Evolutionary conservation across 2,797 vertebrate species (phyloP), one percentile per base, ranked within the genome.

Genomic region (Lemur catta): DNA sequence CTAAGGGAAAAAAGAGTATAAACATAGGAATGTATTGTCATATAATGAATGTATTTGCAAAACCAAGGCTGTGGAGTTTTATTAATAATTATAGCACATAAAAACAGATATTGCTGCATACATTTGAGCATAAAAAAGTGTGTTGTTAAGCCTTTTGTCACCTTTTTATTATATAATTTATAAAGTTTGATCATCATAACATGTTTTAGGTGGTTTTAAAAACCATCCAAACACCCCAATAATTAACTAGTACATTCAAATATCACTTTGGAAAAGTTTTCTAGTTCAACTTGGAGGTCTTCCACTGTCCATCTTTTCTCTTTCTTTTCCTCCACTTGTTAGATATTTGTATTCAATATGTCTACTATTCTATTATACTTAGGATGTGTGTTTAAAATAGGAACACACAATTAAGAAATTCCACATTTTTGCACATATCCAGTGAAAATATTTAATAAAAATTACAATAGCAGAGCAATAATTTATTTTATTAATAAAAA

Each of bases 21-120:
- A 97, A 88, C 67, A 65, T 4, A 96, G 86, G 93, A 97, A 96
- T 95, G 91, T 93, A 55, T 89, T 87, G 86, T 95, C 92, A 75
- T 87, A 71, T 84, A 80, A 26, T 15, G 48, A 94, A 71, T 46
- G 55, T 57, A 50, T 94, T 78, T 46, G 72, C 76, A 81, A 96
- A 96, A 75, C 50, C 59, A 65, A 87, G 86, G 24, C 84, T 90
- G 24, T 46, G 67, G 61, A 69, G 84, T 76, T 95, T 91, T 94
- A 59, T 59, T 59, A 59, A 57, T 57, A 80, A 93, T 63, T 74
- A 10, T 22, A 67, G 57, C 69, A 86, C 85, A 94, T 82, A 63
- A 80, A 93, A 84, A 48, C 15, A 85, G 92, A 79, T 28, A 76
- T 65, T 50, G 7, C 74, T 85, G 33, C 33, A 38, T 75, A 50